Conservation (phyloP, 2,797 vertebrate genomes). For the Carapus acus region DNA sequence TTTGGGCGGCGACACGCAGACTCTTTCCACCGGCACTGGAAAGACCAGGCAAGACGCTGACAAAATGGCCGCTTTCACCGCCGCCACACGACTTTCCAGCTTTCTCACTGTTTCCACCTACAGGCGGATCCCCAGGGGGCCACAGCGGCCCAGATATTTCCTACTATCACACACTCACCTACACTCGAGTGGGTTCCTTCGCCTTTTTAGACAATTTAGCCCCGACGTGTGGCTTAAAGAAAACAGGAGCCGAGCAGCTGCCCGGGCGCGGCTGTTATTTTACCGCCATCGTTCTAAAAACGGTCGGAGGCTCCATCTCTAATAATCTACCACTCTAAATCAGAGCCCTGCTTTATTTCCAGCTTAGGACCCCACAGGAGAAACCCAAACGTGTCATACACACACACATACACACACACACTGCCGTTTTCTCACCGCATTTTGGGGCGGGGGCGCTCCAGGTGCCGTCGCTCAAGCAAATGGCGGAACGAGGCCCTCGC, state of each 20-base stretch:
- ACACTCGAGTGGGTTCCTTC: too few species aligned
- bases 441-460: slow-evolving; percentile 74
- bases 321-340: neutral
- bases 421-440: slow-evolving; percentile 76
- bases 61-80: too few species aligned
- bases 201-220: neutral
- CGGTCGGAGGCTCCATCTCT: neutral
- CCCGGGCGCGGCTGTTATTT: neutral
- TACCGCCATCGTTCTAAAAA: neutral
- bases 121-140: too few species aligned
- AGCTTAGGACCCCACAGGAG: neutral
- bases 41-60: slow-evolving; percentile 12
- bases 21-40: slow-evolving; percentile 81
- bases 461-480: slow-evolving; percentile 79
- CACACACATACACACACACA: slow-evolving; percentile 4
- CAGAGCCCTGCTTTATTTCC: neutral
- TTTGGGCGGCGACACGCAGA: slow-evolving; percentile 79
- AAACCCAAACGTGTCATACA: slow-evolving; percentile 20
- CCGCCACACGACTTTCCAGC: too few species aligned
- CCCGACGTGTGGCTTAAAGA: neutral
- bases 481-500: slow-evolving; percentile 69
- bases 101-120: too few species aligned
- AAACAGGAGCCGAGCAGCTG: neutral
- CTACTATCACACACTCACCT: too few species aligned
- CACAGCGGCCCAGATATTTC: too few species aligned